Conservation (phyloP, 2,888 invertebrate genomes). For the Leptogaster cylindrica region DNA sequence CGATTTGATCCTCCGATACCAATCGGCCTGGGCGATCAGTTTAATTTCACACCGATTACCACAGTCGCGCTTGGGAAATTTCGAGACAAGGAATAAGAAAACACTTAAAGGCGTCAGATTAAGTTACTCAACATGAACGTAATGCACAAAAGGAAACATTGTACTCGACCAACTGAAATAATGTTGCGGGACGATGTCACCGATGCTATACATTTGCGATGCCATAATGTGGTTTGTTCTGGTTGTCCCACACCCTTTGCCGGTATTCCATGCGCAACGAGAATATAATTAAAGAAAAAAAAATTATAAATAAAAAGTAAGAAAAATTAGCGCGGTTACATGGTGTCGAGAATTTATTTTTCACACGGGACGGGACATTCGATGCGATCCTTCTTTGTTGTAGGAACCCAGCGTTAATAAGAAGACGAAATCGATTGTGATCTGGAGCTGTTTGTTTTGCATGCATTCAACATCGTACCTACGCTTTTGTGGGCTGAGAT, state of each 20-base stretch:
- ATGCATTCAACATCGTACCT: background rate
- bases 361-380: slow-evolving; percentile 1
- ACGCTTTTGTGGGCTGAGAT: background rate
- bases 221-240: background rate
- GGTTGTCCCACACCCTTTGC: background rate
- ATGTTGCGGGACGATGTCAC: background rate
- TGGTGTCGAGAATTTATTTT: slow-evolving; percentile 2
- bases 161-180: background rate
- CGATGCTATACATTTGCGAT: background rate
- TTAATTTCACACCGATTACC: no score
- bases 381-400: background rate
- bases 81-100: no score
- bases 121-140: background rate
- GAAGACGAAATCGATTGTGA: slow-evolving; percentile 9
- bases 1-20: no score
- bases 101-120: background rate
- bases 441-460: slow-evolving; percentile 3
- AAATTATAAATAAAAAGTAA: background rate
- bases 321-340: background rate
- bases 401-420: background rate
- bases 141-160: background rate
- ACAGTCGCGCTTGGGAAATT: no score
- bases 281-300: background rate
- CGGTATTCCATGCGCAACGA: background rate
- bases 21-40: no score